Percentiles rank a stretch among this genome's conserved stretches.
phyloP scores from a whole-genome alignment of 2,888 invertebrate species.

The Hesperia comma region DNA sequence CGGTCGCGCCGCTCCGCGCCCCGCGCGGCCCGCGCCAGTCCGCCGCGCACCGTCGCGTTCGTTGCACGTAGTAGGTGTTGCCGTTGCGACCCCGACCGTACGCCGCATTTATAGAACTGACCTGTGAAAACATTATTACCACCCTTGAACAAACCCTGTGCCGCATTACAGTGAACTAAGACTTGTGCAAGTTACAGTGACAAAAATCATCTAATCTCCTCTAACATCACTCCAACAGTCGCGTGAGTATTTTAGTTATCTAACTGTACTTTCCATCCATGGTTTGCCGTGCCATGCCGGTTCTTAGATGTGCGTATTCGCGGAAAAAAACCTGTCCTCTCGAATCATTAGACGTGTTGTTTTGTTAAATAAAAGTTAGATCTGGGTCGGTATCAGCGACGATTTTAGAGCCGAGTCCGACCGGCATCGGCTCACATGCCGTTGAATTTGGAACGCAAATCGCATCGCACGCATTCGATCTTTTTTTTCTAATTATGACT shows the following conservation, averaged over 20 bases:
- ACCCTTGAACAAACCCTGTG: constrained; percentile 60
- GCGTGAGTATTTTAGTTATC: constrained; percentile 75
- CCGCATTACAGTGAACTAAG: constrained; percentile 58
- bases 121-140: constrained; percentile 58
- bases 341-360: constrained; percentile 55
- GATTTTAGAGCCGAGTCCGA: constrained; percentile 35
- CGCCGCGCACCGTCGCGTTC: constrained; percentile 63
- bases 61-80: constrained; percentile 43
- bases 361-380: constrained; percentile 50
- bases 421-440: constrained; percentile 35
- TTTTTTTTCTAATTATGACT: constrained; percentile 22
- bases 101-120: constrained; percentile 59
- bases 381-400: constrained; percentile 54
- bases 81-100: constrained; percentile 44
- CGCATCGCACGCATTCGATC: constrained; percentile 20
- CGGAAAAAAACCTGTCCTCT: constrained; percentile 68
- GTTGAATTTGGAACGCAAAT: constrained; percentile 36
- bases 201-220: constrained; percentile 55
- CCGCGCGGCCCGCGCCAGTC: constrained; percentile 53
- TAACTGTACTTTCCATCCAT: constrained; percentile 77
- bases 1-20: constrained; percentile 42
- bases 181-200: constrained; percentile 57
- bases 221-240: constrained; percentile 57
- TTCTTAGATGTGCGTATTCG: constrained; percentile 64
- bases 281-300: constrained; percentile 61